Conservation (phyloP, 2,888 invertebrate genomes). For the Rotaria macrura region DNA sequence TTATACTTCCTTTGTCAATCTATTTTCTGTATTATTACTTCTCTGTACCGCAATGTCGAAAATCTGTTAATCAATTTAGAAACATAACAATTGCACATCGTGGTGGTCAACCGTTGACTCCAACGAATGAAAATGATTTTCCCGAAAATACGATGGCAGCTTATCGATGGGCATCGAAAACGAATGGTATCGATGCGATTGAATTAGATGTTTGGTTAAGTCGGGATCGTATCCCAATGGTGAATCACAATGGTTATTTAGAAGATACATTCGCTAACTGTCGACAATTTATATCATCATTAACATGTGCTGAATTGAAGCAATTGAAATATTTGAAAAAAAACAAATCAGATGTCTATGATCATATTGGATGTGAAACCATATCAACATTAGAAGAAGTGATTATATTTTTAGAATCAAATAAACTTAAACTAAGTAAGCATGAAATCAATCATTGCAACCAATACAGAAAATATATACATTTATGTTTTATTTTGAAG, state of each 20-base stretch:
- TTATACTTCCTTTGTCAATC: neutral
- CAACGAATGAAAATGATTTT: neutral
- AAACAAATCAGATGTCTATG: neutral
- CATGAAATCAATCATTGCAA: too few species aligned
- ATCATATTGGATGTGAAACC: neutral
- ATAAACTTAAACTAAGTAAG: neutral
- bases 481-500: neutral
- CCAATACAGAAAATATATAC: neutral
- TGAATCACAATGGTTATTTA: neutral
- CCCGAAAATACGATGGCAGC: neutral
- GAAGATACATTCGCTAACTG: neutral
- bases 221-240: neutral
- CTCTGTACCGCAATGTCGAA: neutral
- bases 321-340: neutral
- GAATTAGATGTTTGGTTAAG: slow-evolving; percentile 4
- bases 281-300: neutral
- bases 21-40: neutral
- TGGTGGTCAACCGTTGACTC: neutral
- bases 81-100: neutral
- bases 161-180: neutral
- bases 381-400: neutral
- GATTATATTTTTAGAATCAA: neutral
- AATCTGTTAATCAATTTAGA: neutral
- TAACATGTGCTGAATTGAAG: neutral
- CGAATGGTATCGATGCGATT: neutral